Conservation (phyloP, 2,113 vertebrate genomes). For the Phrynocephalus versicolor region DNA sequence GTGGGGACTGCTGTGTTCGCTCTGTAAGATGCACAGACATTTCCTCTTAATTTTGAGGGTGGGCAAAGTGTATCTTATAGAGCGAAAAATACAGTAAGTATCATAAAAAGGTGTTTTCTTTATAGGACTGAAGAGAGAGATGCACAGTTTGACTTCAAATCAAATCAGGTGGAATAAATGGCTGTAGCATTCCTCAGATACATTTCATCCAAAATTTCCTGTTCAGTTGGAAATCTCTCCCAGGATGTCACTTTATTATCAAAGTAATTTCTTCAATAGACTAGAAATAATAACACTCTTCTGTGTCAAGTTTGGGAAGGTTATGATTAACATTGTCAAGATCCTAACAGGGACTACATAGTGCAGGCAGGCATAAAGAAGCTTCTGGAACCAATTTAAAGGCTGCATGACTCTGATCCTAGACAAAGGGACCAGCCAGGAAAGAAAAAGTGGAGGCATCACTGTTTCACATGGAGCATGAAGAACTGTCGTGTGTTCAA, state of each 20-base stretch:
- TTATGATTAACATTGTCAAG: conserved; percentile 48
- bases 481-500: not conserved
- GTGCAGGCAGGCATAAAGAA: conserved; percentile 46
- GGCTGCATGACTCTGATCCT: not conserved
- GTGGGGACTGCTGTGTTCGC: too few species aligned
- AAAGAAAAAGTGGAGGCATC: not conserved
- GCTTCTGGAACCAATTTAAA: conserved; percentile 39
- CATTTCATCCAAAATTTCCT: conserved; percentile 41
- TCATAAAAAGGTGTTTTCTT: conserved; percentile 29
- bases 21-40: too few species aligned
- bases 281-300: conserved; percentile 36
- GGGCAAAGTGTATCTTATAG: too few species aligned
- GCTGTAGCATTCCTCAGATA: conserved; percentile 44
- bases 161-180: conserved; percentile 11
- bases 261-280: conserved; percentile 60
- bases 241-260: conserved; percentile 55
- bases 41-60: too few species aligned
- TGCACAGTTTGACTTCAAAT: not conserved
- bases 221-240: conserved; percentile 57
- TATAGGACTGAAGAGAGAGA: accelerated
- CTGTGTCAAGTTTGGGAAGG: conserved; percentile 40
- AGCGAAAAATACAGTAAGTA: conserved; percentile 9
- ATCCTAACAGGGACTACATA: conserved; percentile 37
- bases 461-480: not conserved
- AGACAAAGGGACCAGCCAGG: not conserved